phyloP scores from a whole-genome alignment of 2,113 vertebrate genomes.

The Thermophis baileyi region DNA sequence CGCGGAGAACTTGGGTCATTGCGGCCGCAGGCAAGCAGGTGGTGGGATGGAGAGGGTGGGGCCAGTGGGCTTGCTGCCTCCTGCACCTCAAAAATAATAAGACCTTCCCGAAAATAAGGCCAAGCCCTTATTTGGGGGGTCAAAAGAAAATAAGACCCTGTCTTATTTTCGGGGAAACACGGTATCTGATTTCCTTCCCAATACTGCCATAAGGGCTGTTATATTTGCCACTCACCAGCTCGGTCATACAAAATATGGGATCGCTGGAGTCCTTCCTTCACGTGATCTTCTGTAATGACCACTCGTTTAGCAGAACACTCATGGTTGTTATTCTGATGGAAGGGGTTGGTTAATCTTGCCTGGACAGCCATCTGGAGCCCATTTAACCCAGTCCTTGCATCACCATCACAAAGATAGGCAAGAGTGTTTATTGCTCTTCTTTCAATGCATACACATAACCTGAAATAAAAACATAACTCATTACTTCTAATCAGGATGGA shows the following conservation, averaged over 20 bases:
- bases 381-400: slow-evolving; percentile 86
- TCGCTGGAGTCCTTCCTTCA: slow-evolving; percentile 92
- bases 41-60: too few species aligned
- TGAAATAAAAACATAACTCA: slow-evolving; percentile 61
- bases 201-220: not conserved
- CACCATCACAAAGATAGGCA: slow-evolving; percentile 89
- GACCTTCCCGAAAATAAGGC: too few species aligned
- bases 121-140: too few species aligned
- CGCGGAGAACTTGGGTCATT: too few species aligned
- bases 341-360: slow-evolving; percentile 72
- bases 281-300: slow-evolving; percentile 83
- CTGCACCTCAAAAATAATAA: too few species aligned
- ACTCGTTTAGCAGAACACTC: slow-evolving; percentile 50
- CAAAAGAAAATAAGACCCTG: too few species aligned
- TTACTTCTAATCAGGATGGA: not conserved
- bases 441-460: slow-evolving; percentile 79
- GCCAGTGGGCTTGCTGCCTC: too few species aligned
- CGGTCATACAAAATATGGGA: slow-evolving; percentile 96
- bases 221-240: slow-evolving; percentile 76
- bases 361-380: slow-evolving; percentile 91
- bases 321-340: slow-evolving; percentile 23
- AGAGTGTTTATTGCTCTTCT: slow-evolving; percentile 87
- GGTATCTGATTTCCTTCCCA: not conserved
- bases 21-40: too few species aligned
- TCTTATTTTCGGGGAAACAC: too few species aligned